These are phyloP conservation scores for Chrysogorgia sp. DNA, from an alignment of 92 coral and sea anemone species.

Conservation along the genomic window DNA sequence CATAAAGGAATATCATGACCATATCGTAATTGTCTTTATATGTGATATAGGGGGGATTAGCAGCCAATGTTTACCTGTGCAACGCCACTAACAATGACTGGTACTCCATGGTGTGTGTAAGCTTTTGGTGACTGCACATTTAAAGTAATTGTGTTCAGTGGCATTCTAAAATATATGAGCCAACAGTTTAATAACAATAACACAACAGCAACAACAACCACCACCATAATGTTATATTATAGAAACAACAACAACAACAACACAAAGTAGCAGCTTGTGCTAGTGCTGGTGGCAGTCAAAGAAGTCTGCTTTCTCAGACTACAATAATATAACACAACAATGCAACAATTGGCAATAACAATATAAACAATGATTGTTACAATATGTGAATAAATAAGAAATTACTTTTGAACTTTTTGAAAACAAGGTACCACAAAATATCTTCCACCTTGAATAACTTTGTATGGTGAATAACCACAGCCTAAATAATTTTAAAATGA, in stretches of 20 bases:
- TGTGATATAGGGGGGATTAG: no score
- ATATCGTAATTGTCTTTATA: no score
- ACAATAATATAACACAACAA: no score
- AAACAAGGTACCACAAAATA: conserved; percentile 50
- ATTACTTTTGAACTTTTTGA: conserved; percentile 59
- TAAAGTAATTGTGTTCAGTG: conserved; percentile 53
- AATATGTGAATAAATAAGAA: not conserved
- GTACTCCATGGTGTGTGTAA: conserved; percentile 60
- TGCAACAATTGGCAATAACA: not conserved
- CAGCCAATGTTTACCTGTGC: conserved; percentile 44
- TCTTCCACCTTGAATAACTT: conserved; percentile 56
- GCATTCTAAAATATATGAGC: conserved; percentile 32
- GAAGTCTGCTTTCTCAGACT: no score
- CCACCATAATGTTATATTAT: not conserved
- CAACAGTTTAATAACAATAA: not conserved
- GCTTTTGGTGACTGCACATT: conserved; percentile 55
- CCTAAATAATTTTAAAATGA: conserved; percentile 4
- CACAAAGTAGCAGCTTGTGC: no score
- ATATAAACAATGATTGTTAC: not conserved
- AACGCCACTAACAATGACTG: conserved; percentile 61
- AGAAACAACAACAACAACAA: no score
- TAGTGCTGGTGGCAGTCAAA: no score
- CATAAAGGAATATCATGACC: no score
- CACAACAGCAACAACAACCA: not conserved
- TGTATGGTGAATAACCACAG: conserved; percentile 52